A percentile compares a stretch with the other conserved stretches of the same genome.
These are phyloP conservation scores for Rotaria magnacalcarata DNA, from an alignment of 2,888 invertebrate genomes.

Conservation along the genomic window DNA sequence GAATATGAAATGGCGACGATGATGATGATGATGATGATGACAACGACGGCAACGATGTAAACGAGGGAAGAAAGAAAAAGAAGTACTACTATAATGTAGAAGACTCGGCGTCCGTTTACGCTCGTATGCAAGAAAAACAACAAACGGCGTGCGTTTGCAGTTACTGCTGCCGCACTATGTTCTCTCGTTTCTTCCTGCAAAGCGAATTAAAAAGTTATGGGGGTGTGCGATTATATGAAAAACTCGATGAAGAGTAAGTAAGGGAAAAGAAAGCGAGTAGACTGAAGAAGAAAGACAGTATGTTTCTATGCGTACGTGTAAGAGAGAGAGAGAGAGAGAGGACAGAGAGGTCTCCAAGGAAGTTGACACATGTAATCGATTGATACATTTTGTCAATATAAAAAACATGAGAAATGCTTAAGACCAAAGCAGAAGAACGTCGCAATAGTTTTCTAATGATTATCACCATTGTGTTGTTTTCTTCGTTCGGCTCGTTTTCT, in stretches of 20 bases:
- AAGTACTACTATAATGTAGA: constrained; percentile 7
- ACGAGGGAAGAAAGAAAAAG: neutral
- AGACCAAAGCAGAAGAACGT: constrained; percentile 4
- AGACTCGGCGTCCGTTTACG: neutral
- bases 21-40: neutral
- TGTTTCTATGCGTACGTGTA: neutral
- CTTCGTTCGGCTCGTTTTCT: neutral
- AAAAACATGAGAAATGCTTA: neutral
- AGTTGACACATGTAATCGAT: constrained; percentile 29
- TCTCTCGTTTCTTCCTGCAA: constrained; percentile 14
- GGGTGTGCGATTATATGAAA: constrained; percentile 22
- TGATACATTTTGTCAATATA: constrained; percentile 26
- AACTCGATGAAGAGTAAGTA: constrained; percentile 8
- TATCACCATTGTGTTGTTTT: constrained; percentile 20
- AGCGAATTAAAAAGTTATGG: constrained; percentile 25
- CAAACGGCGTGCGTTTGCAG: neutral
- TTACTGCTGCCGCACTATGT: constrained; percentile 1
- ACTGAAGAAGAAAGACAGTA: neutral
- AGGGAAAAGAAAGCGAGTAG: neutral
- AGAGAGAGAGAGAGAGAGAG: neutral
- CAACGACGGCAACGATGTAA: neutral
- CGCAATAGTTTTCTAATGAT: constrained; percentile 26
- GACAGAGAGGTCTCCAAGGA: neutral
- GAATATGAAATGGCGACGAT: neutral
- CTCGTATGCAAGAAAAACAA: neutral